Evolutionary conservation across 1,140 invertebrate species (phyloP).

Genomic region (Tetragnatha versicolor): DNA sequence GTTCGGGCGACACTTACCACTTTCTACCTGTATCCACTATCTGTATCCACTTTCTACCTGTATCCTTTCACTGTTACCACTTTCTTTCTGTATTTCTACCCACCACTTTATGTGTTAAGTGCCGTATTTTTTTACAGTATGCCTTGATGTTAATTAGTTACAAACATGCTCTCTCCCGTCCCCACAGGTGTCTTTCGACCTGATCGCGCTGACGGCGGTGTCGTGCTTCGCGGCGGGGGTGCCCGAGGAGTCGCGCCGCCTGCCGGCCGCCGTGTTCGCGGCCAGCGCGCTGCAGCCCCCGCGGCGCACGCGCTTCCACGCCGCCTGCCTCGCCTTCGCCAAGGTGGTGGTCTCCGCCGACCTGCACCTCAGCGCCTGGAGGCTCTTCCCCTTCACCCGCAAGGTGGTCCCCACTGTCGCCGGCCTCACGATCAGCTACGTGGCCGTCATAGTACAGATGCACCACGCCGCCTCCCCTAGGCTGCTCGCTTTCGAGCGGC

Average conservation of each 20-base stretch:
- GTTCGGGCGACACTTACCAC: no score
- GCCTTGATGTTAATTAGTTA: no score
- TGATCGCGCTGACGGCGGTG: conserved; percentile 8
- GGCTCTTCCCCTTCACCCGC: conserved; percentile 22
- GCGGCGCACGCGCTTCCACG: background rate
- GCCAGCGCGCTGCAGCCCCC: background rate
- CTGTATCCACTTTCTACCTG: no score
- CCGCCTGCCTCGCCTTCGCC: background rate
- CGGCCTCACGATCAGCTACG: conserved; percentile 34
- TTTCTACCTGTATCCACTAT: no score
- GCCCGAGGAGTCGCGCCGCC: conserved; percentile 5
- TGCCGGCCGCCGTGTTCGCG: background rate
- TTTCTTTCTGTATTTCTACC: no score
- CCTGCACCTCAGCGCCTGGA: conserved; percentile 34
- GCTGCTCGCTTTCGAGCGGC: background rate
- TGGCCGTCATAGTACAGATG: conserved; percentile 40
- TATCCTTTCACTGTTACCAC: no score
- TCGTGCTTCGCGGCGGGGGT: conserved; percentile 16
- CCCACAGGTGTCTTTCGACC: conserved; percentile 26
- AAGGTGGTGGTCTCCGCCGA: conserved; percentile 22
- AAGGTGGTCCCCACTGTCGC: conserved; percentile 32
- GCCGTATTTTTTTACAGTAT: no score
- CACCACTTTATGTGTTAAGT: no score
- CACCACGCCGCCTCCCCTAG: conserved; percentile 13
- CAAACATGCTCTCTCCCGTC: no score